Base-by-base conservation (phyloP, 2,888 invertebrate species). In the Argynnis bischoffii region DNA sequence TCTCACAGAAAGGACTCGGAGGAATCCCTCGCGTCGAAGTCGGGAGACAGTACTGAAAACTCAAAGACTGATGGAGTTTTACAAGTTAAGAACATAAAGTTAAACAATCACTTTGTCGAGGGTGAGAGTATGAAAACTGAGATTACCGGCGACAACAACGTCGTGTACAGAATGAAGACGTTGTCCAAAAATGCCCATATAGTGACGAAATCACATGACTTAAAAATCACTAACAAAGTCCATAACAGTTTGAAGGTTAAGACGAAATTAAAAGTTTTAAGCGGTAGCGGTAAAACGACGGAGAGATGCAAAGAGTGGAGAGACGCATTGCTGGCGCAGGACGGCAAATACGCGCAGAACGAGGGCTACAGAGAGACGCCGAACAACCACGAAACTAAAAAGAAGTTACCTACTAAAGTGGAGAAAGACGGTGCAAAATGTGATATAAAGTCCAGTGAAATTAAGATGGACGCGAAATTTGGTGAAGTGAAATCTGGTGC, bases 251-350 rank as follows among this genome's bases (percentile, higher is more conserved):
- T 88, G 60, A 90, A 92, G 80, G 77, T 86, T 74, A 93, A 91
- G 77, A 93, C 92, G 78, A 92, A 90, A 74, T 80, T 85, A 69
- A 92, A 91, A 77, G 80, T 88, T 71, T 80, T 88, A 74, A 80
- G 78, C 71, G 88, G 89, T 64, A 77, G 75, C 51, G 83, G 83
- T 16, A 89, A 86, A 65, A 78, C 80, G 2, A 77, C 78, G 74
- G 86, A 92, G 74, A 79, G 87, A 66, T 89, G 90, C 74, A 94
- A 94, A 80, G 94, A 94, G 77, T 94, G 94, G 85, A 90, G 94
- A 79, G 94, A 94, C 80, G 94, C 94, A 78, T 81, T 91, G 72
- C 83, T 93, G 73, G 92, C 93, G 69, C 93, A 93, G 66, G 94
- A 94, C 69, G 93, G 94, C 55, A 90, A 91, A 70, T 92, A 92